Base-by-base conservation (phyloP, 2,888 invertebrate species). In the Noctua pronuba region DNA sequence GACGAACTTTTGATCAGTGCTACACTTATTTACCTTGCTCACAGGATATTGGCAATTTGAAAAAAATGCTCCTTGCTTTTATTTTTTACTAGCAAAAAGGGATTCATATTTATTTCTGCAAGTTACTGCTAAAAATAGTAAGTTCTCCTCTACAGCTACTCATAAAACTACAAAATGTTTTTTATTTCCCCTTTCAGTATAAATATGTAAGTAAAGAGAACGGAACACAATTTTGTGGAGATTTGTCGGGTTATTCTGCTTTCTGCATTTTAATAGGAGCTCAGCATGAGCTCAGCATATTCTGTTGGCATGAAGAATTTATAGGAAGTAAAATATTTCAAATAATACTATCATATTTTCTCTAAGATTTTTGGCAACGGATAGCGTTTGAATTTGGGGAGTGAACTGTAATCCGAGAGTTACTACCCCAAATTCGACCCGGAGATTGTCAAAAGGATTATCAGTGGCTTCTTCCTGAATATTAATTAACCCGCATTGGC, bases 261-360 rank as follows among this genome's bases (percentile, higher is more conserved):
- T 72, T 77, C 77, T 79, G 83, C 76, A 84, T 84, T 84, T 84
- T 79, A 72, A 77, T 79, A 75, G 65, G 10, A 73, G 64, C 66
- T 86, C 73, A 73, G 73, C 76, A 78, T 85, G 10, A 73, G 64
- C 66, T 86, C 73, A 73, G 73, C 76, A 78, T 85, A 83, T 85
- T 77, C 77, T 77, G 84, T 69, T 84, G 77, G 75, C 82, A 78
- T 72, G 60, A 76, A 76, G 55, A 80, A 75, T 83, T 77, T 83
- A 58, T 80, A 71, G 66, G 70, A 81, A 69, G 68, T 64, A 21
- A 75, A 49, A 85, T 75, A 58, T 84, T 79, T 75, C 68, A 79
- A 68, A 60, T 52, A 73, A 70, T 28, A 28, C 60, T 55, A 67
- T 70, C n/a, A 73, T 82, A 75, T 79, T 79, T 85, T 78, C 1